Evolutionary conservation across 1,140 invertebrate genomes (phyloP).

Genomic region (Drosophila malerkotliana): DNA sequence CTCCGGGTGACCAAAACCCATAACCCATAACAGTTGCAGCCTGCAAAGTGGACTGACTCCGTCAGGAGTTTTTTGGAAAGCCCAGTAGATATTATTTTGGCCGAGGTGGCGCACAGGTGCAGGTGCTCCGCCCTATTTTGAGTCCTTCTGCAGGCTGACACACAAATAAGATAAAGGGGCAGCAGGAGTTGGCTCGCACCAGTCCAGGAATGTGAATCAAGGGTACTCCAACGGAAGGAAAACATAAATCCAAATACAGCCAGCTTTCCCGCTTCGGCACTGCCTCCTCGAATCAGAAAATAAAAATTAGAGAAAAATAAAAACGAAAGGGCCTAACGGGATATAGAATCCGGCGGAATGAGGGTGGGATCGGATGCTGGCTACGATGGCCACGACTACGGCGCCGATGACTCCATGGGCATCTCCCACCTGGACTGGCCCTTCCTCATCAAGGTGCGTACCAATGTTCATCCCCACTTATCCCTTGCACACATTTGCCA

Average conservation of each 20-base stretch:
- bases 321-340: background rate
- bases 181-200: background rate
- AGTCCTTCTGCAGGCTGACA: conserved; percentile 30
- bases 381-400: conserved; percentile 67
- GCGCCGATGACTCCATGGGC: conserved; percentile 60
- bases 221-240: background rate
- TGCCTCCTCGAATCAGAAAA: conserved; percentile 8
- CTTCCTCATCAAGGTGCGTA: conserved; percentile 79
- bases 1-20: conserved; percentile 5
- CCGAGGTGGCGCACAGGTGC: background rate
- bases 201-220: conserved; percentile 28
- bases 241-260: background rate
- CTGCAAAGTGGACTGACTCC: background rate
- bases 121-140: conserved; percentile 50
- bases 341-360: conserved; percentile 19
- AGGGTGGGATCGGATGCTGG: conserved; percentile 55
- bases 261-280: conserved; percentile 3
- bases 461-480: background rate
- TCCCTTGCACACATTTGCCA: background rate
- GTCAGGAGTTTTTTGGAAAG: background rate
- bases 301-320: conserved; percentile 2
- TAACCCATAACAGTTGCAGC: conserved; percentile 1
- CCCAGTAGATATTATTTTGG: background rate
- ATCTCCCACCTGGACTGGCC: conserved; percentile 75
- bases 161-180: conserved; percentile 10